A percentile compares a stretch with the other conserved stretches of the same genome.
Evolutionary conservation across 2,888 invertebrate species (phyloP).

Genomic region (Harpagoxenus sublaevis): DNA sequence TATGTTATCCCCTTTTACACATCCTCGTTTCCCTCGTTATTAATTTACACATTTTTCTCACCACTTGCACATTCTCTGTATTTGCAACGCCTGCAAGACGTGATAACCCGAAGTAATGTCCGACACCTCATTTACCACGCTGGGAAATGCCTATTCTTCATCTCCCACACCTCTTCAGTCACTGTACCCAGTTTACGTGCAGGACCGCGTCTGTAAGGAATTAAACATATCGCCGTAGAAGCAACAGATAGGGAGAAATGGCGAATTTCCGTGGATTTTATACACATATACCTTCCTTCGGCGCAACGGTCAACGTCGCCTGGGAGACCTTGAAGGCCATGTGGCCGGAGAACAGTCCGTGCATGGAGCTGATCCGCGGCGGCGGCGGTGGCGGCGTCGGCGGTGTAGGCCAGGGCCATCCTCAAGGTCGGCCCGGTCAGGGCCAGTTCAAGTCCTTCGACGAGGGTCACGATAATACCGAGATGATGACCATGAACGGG

Average conservation of each 20-base stretch:
- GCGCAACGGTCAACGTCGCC: slow-evolving; percentile 93
- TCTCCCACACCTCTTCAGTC: neutral
- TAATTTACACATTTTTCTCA: slow-evolving; percentile 4
- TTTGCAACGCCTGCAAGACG: neutral
- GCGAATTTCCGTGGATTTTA: slow-evolving; percentile 89
- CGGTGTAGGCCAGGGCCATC: slow-evolving; percentile 69
- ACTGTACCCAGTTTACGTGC: neutral
- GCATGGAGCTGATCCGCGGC: slow-evolving; percentile 85
- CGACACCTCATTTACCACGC: neutral
- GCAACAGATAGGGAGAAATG: slow-evolving; percentile 85
- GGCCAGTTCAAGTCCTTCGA: slow-evolving; percentile 79
- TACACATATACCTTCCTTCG: slow-evolving; percentile 91
- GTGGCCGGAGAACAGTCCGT: slow-evolving; percentile 90
- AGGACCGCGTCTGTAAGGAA: neutral
- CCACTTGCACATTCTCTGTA: neutral
- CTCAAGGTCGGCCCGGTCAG: slow-evolving; percentile 76
- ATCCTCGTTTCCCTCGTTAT: neutral
- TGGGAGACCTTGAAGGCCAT: slow-evolving; percentile 93
- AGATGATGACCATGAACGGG: slow-evolving; percentile 85
- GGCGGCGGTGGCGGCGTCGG: slow-evolving; percentile 66
- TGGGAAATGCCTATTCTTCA: neutral
- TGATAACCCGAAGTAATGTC: slow-evolving; percentile 14
- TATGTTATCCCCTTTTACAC: neutral
- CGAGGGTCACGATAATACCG: slow-evolving; percentile 84
- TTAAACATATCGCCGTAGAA: slow-evolving; percentile 51